Evolutionary conservation across 2,888 invertebrate species (phyloP), one percentile per base, ranked within the genome.

Genomic region (Philopedon plagiatum): DNA sequence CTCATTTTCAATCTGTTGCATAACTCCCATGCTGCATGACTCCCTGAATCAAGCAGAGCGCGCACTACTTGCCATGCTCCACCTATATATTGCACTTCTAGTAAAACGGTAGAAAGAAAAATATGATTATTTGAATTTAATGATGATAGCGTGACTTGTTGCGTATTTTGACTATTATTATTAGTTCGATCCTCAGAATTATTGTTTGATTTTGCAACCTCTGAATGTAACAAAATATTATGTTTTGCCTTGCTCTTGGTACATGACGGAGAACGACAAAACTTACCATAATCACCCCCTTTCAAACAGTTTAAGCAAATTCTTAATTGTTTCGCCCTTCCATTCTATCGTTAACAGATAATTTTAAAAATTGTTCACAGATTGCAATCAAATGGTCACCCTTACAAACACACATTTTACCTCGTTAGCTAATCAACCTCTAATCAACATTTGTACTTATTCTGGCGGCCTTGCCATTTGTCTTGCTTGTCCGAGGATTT

Each of bases 401-500:
- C n/a, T 37, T 37, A 37, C 34, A 37, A 2, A 37, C 9, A 37
- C 34, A 11, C 34, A 37, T 37, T 37, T 8, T 29, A 29, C 7
- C n/a, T 37, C 11, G n/a, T 11, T 11, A 37, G 34, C 34, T 11
- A 8, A 8, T 37, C 2, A 37, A 11, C 11, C 11, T 37, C 8
- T 37, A 29, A n/a, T 7, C 7, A 7, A 7, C 3, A 26, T 26
- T 26, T 7, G 26, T 5, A 26, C 26, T 26, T 5, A 26, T 26
- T 5, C 7, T n/a, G n/a, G n/a, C n/a, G n/a, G n/a, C 26, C 26
- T 26, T 26, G 7, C 26, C 26, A 26, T 5, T 26, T 26, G 3
- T 26, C 26, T 3, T 26, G 26, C 26, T 26, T 26, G 3, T 26
- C 26, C 69, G 70, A 72, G 60, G 73, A 69, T 60, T 70, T 70